Evolutionary conservation across 1,140 invertebrate genomes (phyloP).

Genomic region (Sycobia sp.): DNA sequence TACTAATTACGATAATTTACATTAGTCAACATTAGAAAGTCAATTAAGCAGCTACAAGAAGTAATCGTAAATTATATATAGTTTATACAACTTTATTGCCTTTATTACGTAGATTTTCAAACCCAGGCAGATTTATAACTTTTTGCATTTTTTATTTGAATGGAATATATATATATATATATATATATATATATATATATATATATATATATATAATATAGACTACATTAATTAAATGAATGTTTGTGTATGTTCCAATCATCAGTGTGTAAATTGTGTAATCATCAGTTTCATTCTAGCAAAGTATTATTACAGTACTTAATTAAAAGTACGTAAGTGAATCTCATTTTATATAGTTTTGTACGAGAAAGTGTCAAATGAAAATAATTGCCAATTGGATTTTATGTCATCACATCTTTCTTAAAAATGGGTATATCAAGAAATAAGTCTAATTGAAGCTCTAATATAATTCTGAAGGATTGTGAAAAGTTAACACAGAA

Average conservation of each 20-base stretch:
- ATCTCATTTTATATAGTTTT: slow-evolving; percentile 17
- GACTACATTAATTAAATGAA: slow-evolving; percentile 3
- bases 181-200: no score
- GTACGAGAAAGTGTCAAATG: not conserved
- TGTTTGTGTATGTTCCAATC: not conserved
- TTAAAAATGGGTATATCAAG: no score
- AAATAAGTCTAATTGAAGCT: no score
- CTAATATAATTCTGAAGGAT: no score
- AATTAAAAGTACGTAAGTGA: slow-evolving; percentile 22
- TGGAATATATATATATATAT: no score
- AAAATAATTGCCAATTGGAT: slow-evolving; percentile 3
- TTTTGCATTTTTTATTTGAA: slow-evolving; percentile 6
- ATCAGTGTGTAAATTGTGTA: slow-evolving; percentile 3
- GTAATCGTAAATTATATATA: slow-evolving; percentile 13
- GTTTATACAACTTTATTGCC: not conserved
- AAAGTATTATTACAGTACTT: slow-evolving; percentile 11
- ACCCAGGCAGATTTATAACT: slow-evolving; percentile 3
- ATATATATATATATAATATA: no score
- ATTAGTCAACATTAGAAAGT: no score
- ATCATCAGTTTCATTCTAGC: not conserved
- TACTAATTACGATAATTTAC: no score
- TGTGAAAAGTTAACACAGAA: not conserved
- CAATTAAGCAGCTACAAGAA: no score
- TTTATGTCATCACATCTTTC: no score
- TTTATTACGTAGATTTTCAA: not conserved